Conservation (phyloP, 2,888 invertebrate genomes). For the Polydrusus tereticollis region DNA sequence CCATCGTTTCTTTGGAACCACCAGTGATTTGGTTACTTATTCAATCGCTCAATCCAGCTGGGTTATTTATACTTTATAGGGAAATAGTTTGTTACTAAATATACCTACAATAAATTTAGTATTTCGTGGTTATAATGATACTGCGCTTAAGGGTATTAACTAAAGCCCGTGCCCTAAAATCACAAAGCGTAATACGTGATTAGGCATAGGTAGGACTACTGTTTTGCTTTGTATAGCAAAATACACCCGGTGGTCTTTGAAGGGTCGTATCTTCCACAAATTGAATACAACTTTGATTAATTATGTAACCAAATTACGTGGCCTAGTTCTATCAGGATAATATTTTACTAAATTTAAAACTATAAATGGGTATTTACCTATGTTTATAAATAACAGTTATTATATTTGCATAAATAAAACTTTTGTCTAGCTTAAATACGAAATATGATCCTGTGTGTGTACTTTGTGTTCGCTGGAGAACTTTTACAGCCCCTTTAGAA, state of each 20-base stretch:
- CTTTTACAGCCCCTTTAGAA: too few relatives aligned
- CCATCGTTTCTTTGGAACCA: too few relatives aligned
- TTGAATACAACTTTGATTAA: slow-evolving; percentile 30
- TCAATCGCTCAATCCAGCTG: background rate
- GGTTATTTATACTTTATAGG: background rate
- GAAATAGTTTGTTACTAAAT: background rate
- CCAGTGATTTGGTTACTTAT: too few relatives aligned
- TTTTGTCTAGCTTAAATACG: too few relatives aligned
- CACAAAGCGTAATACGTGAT: slow-evolving; percentile 14
- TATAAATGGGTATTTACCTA: too few relatives aligned
- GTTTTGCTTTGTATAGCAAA: slow-evolving; percentile 19
- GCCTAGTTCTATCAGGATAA: background rate
- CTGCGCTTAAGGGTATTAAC: background rate
- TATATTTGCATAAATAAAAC: too few relatives aligned
- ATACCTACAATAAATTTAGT: background rate
- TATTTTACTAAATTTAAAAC: background rate
- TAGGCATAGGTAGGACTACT: slow-evolving; percentile 16
- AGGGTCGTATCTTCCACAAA: slow-evolving; percentile 13
- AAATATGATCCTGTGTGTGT: too few relatives aligned
- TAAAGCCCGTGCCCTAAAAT: slow-evolving; percentile 2
- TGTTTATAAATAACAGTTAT: too few relatives aligned
- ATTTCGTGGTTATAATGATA: slow-evolving; percentile 1
- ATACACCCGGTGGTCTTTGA: slow-evolving; percentile 9
- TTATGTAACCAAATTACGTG: slow-evolving; percentile 4
- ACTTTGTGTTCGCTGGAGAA: too few relatives aligned